These are phyloP conservation scores for Oedothorax gibbosus DNA, from an alignment of 1,140 invertebrate species.

Conservation along the genomic window DNA sequence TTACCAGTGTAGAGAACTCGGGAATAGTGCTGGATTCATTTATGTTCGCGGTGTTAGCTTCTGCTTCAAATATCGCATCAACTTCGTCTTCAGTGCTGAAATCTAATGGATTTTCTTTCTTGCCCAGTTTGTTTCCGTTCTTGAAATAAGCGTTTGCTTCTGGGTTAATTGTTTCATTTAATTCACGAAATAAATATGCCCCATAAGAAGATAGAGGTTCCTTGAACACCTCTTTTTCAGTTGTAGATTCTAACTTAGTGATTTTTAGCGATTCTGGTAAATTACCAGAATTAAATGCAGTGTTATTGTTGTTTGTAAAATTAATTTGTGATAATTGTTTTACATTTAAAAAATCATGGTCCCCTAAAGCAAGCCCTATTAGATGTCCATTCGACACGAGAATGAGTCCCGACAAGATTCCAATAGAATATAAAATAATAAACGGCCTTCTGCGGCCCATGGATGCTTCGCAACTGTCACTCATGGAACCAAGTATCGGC, in stretches of 20 bases:
- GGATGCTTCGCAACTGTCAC: constrained; percentile 84
- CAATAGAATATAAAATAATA: constrained; percentile 87
- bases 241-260: background rate
- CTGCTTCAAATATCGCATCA: background rate
- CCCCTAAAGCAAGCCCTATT: constrained; percentile 84
- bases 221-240: no score
- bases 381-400: constrained; percentile 91
- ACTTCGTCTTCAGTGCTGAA: background rate
- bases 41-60: background rate
- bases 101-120: no score
- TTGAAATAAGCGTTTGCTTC: background rate
- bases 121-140: background rate
- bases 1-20: background rate
- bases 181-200: background rate
- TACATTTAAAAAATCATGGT: constrained; percentile 66
- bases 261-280: background rate
- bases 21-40: background rate
- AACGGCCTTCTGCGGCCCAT: constrained; percentile 90
- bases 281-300: background rate
- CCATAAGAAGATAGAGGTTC: no score
- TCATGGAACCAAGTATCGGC: constrained; percentile 90
- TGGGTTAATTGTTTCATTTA: background rate
- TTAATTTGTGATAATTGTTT: background rate
- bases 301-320: background rate
- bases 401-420: constrained; percentile 86